phyloP scores from a whole-genome alignment of 2,113 vertebrate genomes.

The Puntigrus tetrazona region DNA sequence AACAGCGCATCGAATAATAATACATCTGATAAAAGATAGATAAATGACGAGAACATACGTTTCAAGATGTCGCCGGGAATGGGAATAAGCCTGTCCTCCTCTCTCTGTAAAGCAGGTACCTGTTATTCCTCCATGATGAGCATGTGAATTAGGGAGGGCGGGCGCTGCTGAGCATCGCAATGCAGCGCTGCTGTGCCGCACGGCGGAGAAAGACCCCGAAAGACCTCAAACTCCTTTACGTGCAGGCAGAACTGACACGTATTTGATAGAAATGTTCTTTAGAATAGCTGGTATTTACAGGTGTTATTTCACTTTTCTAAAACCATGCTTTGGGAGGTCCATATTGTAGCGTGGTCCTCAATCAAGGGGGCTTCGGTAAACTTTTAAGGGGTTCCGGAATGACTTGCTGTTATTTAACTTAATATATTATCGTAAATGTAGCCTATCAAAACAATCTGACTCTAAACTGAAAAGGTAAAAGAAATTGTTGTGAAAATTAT shows the following conservation, averaged over 20 bases:
- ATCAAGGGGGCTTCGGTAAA: not conserved
- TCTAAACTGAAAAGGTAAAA: not conserved
- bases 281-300: not conserved
- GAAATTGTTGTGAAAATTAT: too few relatives aligned
- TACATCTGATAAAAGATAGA: slow-evolving; percentile 2
- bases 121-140: slow-evolving; percentile 70
- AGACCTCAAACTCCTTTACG: not conserved
- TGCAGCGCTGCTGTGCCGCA: slow-evolving; percentile 46
- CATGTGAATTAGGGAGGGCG: slow-evolving; percentile 44
- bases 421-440: too few relatives aligned
- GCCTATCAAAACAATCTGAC: not conserved
- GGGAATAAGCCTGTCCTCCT: slow-evolving; percentile 45
- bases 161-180: slow-evolving; percentile 43
- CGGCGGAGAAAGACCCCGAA: not conserved
- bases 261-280: not conserved
- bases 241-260: not conserved
- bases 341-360: not conserved
- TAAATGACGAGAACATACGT: not conserved
- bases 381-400: not conserved
- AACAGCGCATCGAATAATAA: not conserved
- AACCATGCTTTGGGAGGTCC: not conserved
- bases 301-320: not conserved
- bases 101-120: slow-evolving; percentile 57
- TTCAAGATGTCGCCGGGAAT: slow-evolving; percentile 30
- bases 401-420: too few relatives aligned